These are phyloP conservation scores for Crocodylus rhombifer DNA, from an alignment of 2,797 vertebrate species.

Conservation along the genomic window DNA sequence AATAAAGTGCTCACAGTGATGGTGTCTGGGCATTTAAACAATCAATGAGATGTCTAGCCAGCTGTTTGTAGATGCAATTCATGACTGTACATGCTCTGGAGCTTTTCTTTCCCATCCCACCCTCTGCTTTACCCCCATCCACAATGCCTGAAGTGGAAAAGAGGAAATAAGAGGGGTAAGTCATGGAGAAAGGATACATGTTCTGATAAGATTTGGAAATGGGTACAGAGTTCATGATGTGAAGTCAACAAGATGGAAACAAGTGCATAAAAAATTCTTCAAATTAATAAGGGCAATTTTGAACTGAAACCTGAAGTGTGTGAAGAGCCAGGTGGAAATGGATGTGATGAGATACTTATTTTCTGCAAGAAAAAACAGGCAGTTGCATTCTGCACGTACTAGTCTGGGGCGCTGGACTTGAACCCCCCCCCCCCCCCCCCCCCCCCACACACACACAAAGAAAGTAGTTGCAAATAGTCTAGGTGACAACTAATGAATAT, in stretches of 20 bases:
- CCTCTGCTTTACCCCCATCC: neutral
- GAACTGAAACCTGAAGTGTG: neutral
- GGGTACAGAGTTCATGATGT: neutral
- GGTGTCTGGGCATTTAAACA: neutral
- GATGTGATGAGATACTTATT: neutral
- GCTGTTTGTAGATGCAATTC: neutral
- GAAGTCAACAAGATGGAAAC: neutral
- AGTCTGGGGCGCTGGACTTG: neutral
- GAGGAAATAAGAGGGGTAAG: neutral
- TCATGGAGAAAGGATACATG: neutral
- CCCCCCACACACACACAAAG: neutral
- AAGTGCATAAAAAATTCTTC: neutral
- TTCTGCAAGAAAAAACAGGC: neutral
- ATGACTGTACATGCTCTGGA: neutral
- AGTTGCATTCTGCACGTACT: rapidly evolving
- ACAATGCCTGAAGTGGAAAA: neutral
- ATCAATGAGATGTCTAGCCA: rapidly evolving
- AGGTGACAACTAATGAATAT: neutral
- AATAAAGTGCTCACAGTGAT: neutral
- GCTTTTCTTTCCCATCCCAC: neutral
- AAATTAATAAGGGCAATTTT: neutral
- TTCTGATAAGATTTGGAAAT: neutral
- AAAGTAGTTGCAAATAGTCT: neutral
- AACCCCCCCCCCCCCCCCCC: too few relatives aligned
- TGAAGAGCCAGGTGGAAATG: neutral